Base-by-base conservation (phyloP, 92 coral and sea anemone genomes). In the Micromussa lordhowensis region DNA sequence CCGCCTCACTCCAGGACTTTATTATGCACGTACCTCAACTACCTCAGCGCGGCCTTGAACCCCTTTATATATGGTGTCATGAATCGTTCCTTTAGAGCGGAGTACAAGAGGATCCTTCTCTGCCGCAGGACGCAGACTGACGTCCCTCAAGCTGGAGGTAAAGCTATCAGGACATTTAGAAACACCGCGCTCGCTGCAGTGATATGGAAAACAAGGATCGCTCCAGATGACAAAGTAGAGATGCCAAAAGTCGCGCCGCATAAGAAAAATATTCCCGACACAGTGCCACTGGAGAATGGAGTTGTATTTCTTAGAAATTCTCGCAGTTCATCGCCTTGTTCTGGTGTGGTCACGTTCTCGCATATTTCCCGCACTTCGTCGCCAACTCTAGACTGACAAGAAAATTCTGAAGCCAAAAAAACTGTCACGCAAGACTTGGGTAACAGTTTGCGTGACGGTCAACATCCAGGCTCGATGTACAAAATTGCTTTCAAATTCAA, bases 11-110 rank as follows among this genome's bases (percentile, higher is more conserved):
- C 63, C 0, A 66, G 75, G 35, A 86, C 89, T 49, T 28, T 86
- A 10, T 68, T 86, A 0, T 86, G 89, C 61, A 86, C 89, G 22
- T 86, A 77, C 31, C 83, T 86, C 15, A 77, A 44, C 51, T 86
- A 77, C 59, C 83, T 86, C 18, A 86, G 78, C 82, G 82, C 64
- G 21, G 89, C 83, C 21, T 4, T 86, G 3, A 86, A 86, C 76
- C 89, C 89, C 0, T n/a, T 86, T 64, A 86, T 86, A 77, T 86
- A 86, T 38, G 83, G 89, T 4, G 75, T 86, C 64, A 86, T 86
- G 89, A 86, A 86, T 78, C 75, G 89, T 61, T 77, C 89, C 54
- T 86, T 86, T 30, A 86, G 89, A 77, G 83, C 66, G 49, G 89
- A 77, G 32, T 86, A 86, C 32, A 76, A 86, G 44, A 86, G 58